Base-by-base conservation (phyloP, 1,140 invertebrate species). In the Trachymyrmex septentrionalis region DNA sequence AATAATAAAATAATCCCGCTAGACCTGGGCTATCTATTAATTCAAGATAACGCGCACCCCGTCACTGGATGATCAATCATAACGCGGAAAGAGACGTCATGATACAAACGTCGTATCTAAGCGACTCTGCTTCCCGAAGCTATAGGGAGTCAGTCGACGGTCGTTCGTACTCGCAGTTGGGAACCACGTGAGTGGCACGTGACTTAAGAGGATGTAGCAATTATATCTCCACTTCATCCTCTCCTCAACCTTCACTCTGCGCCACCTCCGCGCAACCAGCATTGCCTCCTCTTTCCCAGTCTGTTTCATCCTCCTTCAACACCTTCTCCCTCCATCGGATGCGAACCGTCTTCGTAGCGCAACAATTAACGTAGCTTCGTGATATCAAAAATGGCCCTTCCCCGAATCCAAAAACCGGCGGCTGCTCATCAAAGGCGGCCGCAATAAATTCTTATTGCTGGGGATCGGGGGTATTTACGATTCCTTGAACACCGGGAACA, bases 381-480 rank as follows among this genome's bases (percentile, higher is more conserved):
- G 92, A 94, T 94, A 94, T 95, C 93, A 94, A 95, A 94, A 94
- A 93, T 92, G 92, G 90, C 89, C 93, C 92, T 94, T 95, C 94
- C 91, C 67, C 93, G 92, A 94, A 94, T 88, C 91, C 87, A 86
- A 93, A 93, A 94, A 93, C 91, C 73, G 92, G 86, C 91, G 92
- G 87, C 89, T 87, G 85, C 78, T 86, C 92, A 90, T 93, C 93
- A 94, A 95, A 94, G 90, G 90, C 86, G 59, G 87, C 76, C 88
- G 90, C 92, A 94, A 95, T 95, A 94, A 95, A 94, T 94, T 92
- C 90, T 94, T 94, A 94, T 95, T 94, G 92, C 91, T 87, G 71
- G 82, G 75, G 63, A 91, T 75, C 88, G 88, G 86, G 86, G 61
- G 86, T 64, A 76, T 86, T 84, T 84, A 87, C 87, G 82, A 90